These are phyloP conservation scores for Cheilosia grossa DNA, from an alignment of 2,888 invertebrate species.

Conservation along the genomic window DNA sequence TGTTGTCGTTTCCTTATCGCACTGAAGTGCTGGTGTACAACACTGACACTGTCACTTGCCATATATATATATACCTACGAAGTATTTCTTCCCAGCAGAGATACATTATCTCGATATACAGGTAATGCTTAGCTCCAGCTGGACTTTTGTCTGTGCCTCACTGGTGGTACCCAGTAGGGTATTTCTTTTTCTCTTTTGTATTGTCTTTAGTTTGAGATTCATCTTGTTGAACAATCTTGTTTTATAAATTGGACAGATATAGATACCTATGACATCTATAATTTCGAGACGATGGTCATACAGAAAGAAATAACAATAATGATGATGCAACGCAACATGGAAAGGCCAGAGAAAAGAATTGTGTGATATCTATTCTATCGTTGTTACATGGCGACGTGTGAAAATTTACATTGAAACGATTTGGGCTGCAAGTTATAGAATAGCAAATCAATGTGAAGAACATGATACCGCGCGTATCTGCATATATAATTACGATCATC, in stretches of 20 bases:
- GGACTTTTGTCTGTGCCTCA: constrained; percentile 44
- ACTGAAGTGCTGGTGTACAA: constrained; percentile 43
- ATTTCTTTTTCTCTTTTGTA: background rate
- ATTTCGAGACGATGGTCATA: constrained; percentile 41
- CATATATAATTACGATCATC: constrained; percentile 36
- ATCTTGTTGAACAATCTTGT: constrained; percentile 74
- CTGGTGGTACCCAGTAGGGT: background rate
- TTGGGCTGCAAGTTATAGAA: constrained; percentile 24
- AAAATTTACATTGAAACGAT: constrained; percentile 60
- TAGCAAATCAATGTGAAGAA: constrained; percentile 18
- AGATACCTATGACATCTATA: constrained; percentile 69
- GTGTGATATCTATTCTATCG: constrained; percentile 1
- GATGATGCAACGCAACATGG: constrained; percentile 47
- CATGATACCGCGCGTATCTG: constrained; percentile 27
- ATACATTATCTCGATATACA: constrained; percentile 58
- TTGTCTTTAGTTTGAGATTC: constrained; percentile 55
- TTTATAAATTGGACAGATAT: constrained; percentile 74
- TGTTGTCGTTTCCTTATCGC: constrained; percentile 66
- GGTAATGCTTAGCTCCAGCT: constrained; percentile 53
- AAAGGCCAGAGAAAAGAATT: constrained; percentile 38
- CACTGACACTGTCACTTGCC: constrained; percentile 65
- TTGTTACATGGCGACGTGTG: constrained; percentile 21
- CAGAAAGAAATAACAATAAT: constrained; percentile 25
- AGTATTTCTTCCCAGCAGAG: constrained; percentile 27
- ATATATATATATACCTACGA: constrained; percentile 19